phyloP scores from a whole-genome alignment of 2,797 vertebrate species.

The Myoxocephalus aenaeus region DNA sequence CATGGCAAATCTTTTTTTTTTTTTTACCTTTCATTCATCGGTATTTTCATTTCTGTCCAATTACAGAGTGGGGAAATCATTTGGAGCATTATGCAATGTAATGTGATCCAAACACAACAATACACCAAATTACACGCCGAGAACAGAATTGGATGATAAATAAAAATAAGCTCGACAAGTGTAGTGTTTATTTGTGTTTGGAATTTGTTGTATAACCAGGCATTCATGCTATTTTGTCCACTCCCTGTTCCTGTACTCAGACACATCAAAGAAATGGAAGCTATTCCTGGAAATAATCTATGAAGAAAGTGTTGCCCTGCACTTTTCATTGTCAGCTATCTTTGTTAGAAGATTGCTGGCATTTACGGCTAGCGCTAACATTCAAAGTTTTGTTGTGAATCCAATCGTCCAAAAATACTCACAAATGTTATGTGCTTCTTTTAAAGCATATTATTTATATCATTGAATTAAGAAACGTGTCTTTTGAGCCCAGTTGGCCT shows the following conservation, averaged over 20 bases:
- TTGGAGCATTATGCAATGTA: constrained; percentile 3
- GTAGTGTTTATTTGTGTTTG: not conserved
- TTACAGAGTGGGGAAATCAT: constrained; percentile 14
- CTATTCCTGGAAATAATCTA: constrained; percentile 4
- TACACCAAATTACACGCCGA: not conserved
- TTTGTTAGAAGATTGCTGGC: not conserved
- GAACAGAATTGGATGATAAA: not conserved
- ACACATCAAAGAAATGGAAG: not conserved
- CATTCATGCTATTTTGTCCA: not conserved
- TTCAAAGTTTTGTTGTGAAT: not conserved
- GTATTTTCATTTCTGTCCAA: constrained; percentile 21
- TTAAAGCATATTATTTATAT: not conserved
- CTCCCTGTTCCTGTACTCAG: not conserved
- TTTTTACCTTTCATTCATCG: not conserved
- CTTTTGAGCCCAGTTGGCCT: not conserved
- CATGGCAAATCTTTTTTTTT: not conserved
- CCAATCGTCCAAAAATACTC: not conserved
- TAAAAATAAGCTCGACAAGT: not conserved
- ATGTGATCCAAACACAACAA: constrained; percentile 13
- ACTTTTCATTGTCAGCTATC: not conserved
- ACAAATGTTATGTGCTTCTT: not conserved
- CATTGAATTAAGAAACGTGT: not conserved
- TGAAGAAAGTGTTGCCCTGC: not conserved
- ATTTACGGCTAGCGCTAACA: not conserved
- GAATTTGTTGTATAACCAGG: not conserved